Conservation (phyloP, 2,888 invertebrate genomes). For the Incurvaria masculella region DNA sequence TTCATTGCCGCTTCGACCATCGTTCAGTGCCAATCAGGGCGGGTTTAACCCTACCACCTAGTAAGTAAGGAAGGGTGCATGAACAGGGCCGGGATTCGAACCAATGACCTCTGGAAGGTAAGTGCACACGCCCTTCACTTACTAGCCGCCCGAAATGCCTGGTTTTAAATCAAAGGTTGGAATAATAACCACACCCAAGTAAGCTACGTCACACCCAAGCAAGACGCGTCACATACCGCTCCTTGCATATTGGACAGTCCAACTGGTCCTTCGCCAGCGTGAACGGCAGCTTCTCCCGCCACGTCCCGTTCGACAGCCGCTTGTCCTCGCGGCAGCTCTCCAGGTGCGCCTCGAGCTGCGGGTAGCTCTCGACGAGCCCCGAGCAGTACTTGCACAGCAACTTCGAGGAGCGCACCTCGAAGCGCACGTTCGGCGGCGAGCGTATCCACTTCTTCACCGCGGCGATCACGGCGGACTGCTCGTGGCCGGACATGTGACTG, state of each 20-base stretch:
- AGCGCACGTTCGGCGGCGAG: constrained; percentile 31
- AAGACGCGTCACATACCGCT: too few relatives aligned
- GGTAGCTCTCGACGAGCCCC: constrained; percentile 28
- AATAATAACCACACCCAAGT: too few relatives aligned
- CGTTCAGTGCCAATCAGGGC: too few relatives aligned
- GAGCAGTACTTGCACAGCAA: constrained; percentile 40
- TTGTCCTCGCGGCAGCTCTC: constrained; percentile 30
- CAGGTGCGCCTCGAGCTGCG: constrained; percentile 30
- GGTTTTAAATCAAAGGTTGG: too few relatives aligned
- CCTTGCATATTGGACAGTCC: constrained; percentile 43
- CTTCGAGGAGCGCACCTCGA: constrained; percentile 25
- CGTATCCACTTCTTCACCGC: constrained; percentile 42
- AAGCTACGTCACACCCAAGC: too few relatives aligned
- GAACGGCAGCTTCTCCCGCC: constrained; percentile 40
- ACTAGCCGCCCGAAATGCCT: too few relatives aligned
- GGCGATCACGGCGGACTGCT: constrained; percentile 26
- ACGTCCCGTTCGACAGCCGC: constrained; percentile 13
- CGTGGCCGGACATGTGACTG: constrained; percentile 31
- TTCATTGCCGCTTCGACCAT: too few relatives aligned
- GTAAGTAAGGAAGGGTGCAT: too few relatives aligned
- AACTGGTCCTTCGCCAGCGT: constrained; percentile 45
- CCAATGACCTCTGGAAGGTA: too few relatives aligned
- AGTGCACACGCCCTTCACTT: too few relatives aligned
- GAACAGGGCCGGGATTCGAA: too few relatives aligned
- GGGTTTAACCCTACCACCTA: too few relatives aligned